Percentiles rank a stretch among this genome's conserved stretches.
phyloP scores from a whole-genome alignment of 2,888 invertebrate genomes.

The Junonia oenone region DNA sequence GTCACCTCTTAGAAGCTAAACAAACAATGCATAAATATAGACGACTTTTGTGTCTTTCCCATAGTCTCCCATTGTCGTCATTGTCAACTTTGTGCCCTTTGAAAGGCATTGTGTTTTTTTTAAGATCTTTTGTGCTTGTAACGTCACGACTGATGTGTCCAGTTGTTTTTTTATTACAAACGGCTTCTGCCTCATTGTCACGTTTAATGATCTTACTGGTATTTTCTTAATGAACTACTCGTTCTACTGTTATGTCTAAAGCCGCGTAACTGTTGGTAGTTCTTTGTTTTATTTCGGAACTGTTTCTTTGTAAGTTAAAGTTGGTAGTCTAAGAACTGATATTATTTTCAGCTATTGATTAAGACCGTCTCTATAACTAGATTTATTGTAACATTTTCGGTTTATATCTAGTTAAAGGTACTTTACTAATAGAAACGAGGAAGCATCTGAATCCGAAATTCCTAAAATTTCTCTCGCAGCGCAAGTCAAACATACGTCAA shows the following conservation, averaged over 20 bases:
- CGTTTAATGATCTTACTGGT: conserved; percentile 25
- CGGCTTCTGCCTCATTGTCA: conserved; percentile 28
- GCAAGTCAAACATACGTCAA: conserved; percentile 70
- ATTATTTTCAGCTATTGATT: too few relatives aligned
- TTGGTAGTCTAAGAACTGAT: too few relatives aligned
- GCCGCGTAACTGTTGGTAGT: not conserved
- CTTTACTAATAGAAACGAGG: too few relatives aligned
- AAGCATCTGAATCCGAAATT: conserved; percentile 38
- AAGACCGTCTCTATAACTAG: too few relatives aligned
- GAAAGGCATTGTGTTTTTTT: conserved; percentile 53
- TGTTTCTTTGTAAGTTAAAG: not conserved
- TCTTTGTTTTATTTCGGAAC: not conserved
- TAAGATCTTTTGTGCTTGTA: conserved; percentile 37
- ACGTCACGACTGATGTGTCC: conserved; percentile 51
- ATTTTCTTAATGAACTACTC: conserved; percentile 24
- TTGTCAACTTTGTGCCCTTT: conserved; percentile 66
- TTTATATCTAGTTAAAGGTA: too few relatives aligned
- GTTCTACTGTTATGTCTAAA: not conserved
- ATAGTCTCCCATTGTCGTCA: conserved; percentile 59
- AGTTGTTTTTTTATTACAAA: conserved; percentile 38
- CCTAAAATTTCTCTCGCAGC: conserved; percentile 59
- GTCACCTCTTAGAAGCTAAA: conserved; percentile 69
- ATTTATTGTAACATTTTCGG: too few relatives aligned
- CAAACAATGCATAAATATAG: conserved; percentile 73
- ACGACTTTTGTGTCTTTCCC: conserved; percentile 64